Percentiles rank a stretch among this genome's conserved stretches.
These are phyloP conservation scores for Microctenopoma lineatum DNA, from an alignment of 2,797 vertebrate species.

Conservation along the genomic window DNA sequence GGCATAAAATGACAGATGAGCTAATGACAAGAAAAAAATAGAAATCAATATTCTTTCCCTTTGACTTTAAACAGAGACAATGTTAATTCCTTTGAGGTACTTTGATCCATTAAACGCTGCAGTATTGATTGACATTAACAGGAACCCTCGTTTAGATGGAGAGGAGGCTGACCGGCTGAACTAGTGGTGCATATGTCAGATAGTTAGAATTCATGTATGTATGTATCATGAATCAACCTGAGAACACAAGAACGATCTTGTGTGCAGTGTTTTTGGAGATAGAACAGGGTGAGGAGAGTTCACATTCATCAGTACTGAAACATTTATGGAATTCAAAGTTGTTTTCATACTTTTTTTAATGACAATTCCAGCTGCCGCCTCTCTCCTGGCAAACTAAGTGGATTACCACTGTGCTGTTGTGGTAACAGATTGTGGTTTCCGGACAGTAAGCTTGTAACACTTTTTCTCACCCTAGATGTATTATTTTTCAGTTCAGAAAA, in stretches of 20 bases:
- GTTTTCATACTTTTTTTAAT: conserved; percentile 27
- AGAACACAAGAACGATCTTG: conserved; percentile 30
- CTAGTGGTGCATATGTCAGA: conserved; percentile 43
- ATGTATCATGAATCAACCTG: conserved; percentile 15
- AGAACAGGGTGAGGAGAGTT: background rate
- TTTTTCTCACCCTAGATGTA: conserved; percentile 26
- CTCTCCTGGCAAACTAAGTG: conserved; percentile 19
- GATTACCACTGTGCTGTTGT: conserved; percentile 32
- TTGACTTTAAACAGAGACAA: conserved; percentile 71
- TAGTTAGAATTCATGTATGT: conserved; percentile 46
- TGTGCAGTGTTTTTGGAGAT: conserved; percentile 16
- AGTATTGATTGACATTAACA: conserved; percentile 84
- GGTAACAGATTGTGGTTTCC: conserved; percentile 45
- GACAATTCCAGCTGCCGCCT: conserved; percentile 8
- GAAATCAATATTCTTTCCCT: conserved; percentile 63
- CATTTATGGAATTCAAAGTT: conserved; percentile 34
- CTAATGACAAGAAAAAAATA: conserved; percentile 62
- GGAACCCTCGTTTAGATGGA: conserved; percentile 68
- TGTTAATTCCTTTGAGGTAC: conserved; percentile 73
- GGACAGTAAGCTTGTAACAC: conserved; percentile 31
- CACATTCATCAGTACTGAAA: conserved; percentile 17
- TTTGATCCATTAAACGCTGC: conserved; percentile 80
- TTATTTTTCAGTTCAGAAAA: conserved; percentile 35
- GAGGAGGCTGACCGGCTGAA: conserved; percentile 37
- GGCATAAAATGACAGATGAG: conserved; percentile 59